These are phyloP conservation scores for Gymnoscopelus braueri DNA, from an alignment of 2,797 vertebrate species.

Conservation along the genomic window DNA sequence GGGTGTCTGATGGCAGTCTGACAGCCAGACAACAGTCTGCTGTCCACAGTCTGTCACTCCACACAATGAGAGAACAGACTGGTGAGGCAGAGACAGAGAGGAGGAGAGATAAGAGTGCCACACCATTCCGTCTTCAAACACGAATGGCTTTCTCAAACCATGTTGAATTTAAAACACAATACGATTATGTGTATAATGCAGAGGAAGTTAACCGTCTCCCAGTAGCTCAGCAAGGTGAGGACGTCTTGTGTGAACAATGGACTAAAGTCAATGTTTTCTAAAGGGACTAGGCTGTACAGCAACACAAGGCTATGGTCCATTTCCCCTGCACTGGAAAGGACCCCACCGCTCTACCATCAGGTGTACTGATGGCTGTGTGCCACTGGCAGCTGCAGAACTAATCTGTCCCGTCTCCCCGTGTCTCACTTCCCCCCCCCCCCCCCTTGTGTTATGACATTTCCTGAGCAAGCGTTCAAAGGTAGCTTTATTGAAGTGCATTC, in stretches of 20 bases:
- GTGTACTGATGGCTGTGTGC: conserved; percentile 58
- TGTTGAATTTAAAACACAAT: neutral
- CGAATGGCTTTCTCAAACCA: neutral
- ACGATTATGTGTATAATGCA: neutral
- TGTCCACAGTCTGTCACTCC: conserved; percentile 69
- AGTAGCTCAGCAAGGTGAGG: neutral
- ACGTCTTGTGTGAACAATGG: neutral
- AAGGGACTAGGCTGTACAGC: conserved; percentile 36
- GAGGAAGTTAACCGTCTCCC: no score
- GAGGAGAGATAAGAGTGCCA: conserved; percentile 25
- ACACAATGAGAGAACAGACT: conserved; percentile 26
- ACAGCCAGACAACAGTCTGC: conserved; percentile 66
- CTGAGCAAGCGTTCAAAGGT: conserved; percentile 69
- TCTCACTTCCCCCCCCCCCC: conserved; percentile 38
- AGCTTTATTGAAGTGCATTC: conserved; percentile 77
- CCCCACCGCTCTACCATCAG: conserved; percentile 54
- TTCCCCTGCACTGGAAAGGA: conserved; percentile 50
- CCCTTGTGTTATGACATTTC: conserved; percentile 72
- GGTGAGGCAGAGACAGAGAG: conserved; percentile 12
- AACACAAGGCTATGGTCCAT: conserved; percentile 33
- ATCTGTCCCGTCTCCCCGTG: conserved; percentile 61
- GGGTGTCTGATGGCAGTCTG: conserved; percentile 46
- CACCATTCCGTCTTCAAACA: conserved; percentile 15
- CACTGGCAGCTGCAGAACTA: conserved; percentile 68
- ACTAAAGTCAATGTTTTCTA: conserved; percentile 21